These are phyloP conservation scores for Isotomurus palustris DNA, from an alignment of 2,888 invertebrate species.

Conservation along the genomic window DNA sequence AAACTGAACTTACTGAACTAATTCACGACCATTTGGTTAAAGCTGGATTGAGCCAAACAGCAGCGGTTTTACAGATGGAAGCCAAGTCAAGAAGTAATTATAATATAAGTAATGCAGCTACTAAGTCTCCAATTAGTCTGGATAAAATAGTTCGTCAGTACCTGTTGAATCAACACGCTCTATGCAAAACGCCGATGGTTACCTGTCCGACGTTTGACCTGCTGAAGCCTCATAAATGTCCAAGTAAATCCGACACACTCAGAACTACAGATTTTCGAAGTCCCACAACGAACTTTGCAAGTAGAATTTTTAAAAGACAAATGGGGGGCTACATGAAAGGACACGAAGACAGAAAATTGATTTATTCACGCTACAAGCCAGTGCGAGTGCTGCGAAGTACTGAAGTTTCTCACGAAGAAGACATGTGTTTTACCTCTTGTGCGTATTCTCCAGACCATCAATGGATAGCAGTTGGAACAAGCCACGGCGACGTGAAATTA, in stretches of 20 bases:
- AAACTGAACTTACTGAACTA: conserved; percentile 83
- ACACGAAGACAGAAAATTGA: conserved; percentile 66
- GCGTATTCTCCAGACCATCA: conserved; percentile 62
- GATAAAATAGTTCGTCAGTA: conserved; percentile 95
- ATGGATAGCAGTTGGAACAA: conserved; percentile 78
- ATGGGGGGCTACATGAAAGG: conserved; percentile 21
- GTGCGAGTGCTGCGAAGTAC: conserved; percentile 49
- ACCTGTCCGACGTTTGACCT: conserved; percentile 54
- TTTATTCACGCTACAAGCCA: conserved; percentile 77
- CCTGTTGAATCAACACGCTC: conserved; percentile 93
- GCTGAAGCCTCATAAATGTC: conserved; percentile 80
- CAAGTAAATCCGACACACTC: conserved; percentile 53
- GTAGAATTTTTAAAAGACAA: conserved; percentile 28
- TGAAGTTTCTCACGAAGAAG: conserved; percentile 22
- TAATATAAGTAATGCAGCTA: neutral
- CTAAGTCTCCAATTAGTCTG: conserved; percentile 58
- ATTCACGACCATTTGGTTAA: conserved; percentile 80
- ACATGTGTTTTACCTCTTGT: conserved; percentile 64
- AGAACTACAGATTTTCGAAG: conserved; percentile 21
- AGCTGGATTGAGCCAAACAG: conserved; percentile 70
- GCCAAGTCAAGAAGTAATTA: conserved; percentile 53
- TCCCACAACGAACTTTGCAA: conserved; percentile 25
- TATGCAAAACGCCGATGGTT: conserved; percentile 95
- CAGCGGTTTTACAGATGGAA: conserved; percentile 69
- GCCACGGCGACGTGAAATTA: conserved; percentile 82